Base-by-base conservation (phyloP, 1,140 invertebrate species). In the Ylistrum balloti region DNA sequence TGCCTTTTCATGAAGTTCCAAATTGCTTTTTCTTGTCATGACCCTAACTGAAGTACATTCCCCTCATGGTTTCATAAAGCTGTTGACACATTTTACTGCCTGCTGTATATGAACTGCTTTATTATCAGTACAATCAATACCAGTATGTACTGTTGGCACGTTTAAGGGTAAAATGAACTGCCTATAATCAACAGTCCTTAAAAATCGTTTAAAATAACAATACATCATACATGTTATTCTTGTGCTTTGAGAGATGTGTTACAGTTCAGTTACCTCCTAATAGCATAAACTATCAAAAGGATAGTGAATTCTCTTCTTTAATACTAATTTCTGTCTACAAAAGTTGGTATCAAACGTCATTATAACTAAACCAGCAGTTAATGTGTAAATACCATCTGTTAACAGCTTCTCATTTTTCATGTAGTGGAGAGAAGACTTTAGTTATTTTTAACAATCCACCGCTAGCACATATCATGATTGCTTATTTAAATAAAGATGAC, bases 1-100 rank as follows among this genome's bases (percentile, higher is more conserved):
- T 28, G 56, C 22, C 22, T 74, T 45, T 74, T 74, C 5, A 74
- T 74, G n/a, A 74, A 74, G 56, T 74, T 74, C 56, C 56, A 74
- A 74, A 74, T 74, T 28, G 56, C 56, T 74, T 74, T 74, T 74
- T 74, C 56, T 74, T 74, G 56, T 74, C 22, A 1, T 74, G 56
- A 74, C 56, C 56, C 56, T 74, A 74, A n/a, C 56, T 74, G 56
- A 74, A 74, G 56, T 74, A 74, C 56, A 74, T 45, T 17, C 41
- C 0, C 41, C 41, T 45, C 9, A 45, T 45, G 41, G 35, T 38
- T 38, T 38, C 45, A 15, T 56, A 56, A 74, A 74, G 56, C 56
- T n/a, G 22, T 74, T 74, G 56, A 74, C 56, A n/a, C 56, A n/a
- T n/a, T 74, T 45, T 28, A 74, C 22, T 74, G 56, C 22, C 17